Evolutionary conservation across 2,797 vertebrate species (phyloP).

Genomic region (Hemibagrus guttatus): DNA sequence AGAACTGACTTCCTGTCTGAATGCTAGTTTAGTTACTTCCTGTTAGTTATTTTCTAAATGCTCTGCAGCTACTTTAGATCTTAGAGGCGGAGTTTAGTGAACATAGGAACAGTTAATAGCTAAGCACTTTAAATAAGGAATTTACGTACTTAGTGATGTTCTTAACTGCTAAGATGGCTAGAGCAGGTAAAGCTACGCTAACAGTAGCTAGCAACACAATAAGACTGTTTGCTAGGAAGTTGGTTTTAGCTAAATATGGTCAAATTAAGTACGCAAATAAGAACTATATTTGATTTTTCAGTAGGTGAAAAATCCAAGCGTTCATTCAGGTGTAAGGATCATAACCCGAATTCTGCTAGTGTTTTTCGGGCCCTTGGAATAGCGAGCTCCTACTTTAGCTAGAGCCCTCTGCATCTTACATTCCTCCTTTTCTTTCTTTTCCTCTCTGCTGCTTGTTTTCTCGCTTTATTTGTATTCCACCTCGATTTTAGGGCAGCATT

Average conservation of each 20-base stretch:
- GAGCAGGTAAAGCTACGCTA: background rate
- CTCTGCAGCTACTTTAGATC: background rate
- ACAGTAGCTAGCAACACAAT: background rate
- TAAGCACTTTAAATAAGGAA: background rate
- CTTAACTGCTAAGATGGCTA: background rate
- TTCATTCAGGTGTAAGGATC: background rate
- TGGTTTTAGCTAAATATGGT: background rate
- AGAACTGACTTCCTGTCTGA: background rate
- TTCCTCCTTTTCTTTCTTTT: background rate
- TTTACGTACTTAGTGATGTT: background rate
- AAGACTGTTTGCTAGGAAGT: background rate
- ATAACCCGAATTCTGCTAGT: background rate
- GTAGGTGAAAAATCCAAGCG: background rate
- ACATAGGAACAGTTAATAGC: background rate
- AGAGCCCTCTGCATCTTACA: too few relatives aligned
- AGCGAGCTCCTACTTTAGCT: background rate
- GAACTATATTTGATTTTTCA: background rate
- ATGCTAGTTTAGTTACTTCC: background rate
- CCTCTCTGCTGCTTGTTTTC: background rate
- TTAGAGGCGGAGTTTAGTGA: background rate
- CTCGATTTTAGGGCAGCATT: slow-evolving; percentile 4
- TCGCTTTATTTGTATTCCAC: slow-evolving; percentile 15
- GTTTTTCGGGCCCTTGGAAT: too few relatives aligned
- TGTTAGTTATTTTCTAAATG: background rate
- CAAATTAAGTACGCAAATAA: background rate